A percentile compares a stretch with the other conserved stretches of the same genome.
Conservation (phyloP, 2,113 vertebrate genomes). For the Sturnus vulgaris region DNA sequence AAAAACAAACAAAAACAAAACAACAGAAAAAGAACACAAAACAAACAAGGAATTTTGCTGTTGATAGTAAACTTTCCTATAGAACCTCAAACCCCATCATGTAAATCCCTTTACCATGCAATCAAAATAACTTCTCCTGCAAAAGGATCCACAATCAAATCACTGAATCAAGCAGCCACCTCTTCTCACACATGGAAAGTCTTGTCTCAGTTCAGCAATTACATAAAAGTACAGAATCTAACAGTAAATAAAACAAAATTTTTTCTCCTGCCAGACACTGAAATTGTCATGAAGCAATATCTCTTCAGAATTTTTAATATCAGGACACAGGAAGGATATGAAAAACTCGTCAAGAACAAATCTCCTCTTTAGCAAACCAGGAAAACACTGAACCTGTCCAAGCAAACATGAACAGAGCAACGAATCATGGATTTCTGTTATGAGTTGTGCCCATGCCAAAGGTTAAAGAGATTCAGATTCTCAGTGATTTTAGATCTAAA, state of each 20-base stretch:
- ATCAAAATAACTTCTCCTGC: neutral
- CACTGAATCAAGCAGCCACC: neutral
- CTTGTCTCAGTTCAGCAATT: neutral
- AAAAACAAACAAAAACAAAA: neutral
- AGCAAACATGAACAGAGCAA: neutral
- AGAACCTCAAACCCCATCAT: neutral
- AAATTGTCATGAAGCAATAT: neutral
- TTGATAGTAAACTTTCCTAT: neutral
- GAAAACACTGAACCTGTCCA: neutral
- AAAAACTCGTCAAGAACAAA: neutral
- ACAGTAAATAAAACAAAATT: neutral
- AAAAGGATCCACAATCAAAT: constrained; percentile 2
- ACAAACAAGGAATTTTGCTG: neutral
- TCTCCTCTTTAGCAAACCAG: neutral
- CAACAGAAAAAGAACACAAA: neutral
- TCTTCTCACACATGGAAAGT: neutral
- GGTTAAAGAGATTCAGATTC: neutral
- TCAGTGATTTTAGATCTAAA: neutral
- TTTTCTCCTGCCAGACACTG: neutral
- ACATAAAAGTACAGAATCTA: neutral
- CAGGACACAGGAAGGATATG: neutral
- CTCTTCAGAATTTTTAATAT: neutral
- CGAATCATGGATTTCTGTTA: neutral
- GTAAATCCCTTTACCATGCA: neutral
- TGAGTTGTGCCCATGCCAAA: neutral